Conservation (phyloP, 2,888 invertebrate species). For the Aphelenchoides bicaudatus region DNA sequence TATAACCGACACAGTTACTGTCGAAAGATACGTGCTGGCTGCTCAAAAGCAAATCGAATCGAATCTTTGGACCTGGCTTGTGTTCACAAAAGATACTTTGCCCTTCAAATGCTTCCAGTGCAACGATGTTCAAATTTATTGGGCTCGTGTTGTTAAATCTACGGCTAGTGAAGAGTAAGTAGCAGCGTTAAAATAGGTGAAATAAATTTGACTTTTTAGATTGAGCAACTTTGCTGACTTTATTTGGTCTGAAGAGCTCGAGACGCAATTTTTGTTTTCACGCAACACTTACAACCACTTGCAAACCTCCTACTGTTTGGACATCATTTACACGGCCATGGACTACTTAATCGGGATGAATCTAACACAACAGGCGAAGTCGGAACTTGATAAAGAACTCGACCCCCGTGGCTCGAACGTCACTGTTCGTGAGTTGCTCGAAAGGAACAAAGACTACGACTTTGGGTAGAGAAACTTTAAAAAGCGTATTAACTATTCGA, state of each 20-base stretch:
- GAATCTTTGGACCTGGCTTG: conserved; percentile 34
- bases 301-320: conserved; percentile 30
- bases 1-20: conserved; percentile 48
- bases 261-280: conserved; percentile 23
- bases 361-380: background rate
- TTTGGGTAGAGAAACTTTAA: too few relatives aligned
- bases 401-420: conserved; percentile 9
- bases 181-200: too few relatives aligned
- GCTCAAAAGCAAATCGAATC: conserved; percentile 21
- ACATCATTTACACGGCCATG: conserved; percentile 25
- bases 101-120: conserved; percentile 53
- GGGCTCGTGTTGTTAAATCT: conserved; percentile 38
- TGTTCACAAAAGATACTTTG: conserved; percentile 51
- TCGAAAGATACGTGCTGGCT: conserved; percentile 41
- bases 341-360: conserved; percentile 29
- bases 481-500: too few relatives aligned
- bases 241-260: conserved; percentile 44
- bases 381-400: background rate
- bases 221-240: conserved; percentile 6
- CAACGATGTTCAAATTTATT: conserved; percentile 41
- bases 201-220: too few relatives aligned
- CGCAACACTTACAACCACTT: conserved; percentile 16
- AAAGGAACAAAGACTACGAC: conserved; percentile 24
- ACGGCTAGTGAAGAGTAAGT: conserved; percentile 19
- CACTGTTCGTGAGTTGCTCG: conserved; percentile 19